Conservation (phyloP, 1,140 invertebrate species). For the Xylocopa sonorina region DNA sequence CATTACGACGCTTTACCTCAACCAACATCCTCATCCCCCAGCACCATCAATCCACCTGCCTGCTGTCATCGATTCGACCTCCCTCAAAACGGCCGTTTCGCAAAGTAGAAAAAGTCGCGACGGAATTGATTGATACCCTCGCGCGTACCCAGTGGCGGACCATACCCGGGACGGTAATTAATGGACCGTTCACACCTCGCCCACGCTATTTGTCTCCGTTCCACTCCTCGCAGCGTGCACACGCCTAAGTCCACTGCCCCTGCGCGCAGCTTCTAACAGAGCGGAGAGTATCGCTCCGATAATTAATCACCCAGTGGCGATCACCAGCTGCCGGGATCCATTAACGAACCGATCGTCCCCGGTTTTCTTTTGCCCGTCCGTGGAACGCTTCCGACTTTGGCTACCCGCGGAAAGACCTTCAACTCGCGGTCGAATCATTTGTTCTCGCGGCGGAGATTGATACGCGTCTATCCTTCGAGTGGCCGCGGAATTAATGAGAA, state of each 20-base stretch:
- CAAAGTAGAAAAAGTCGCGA: conserved; percentile 1
- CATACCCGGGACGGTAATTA: conserved; percentile 61
- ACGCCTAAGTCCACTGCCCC: neutral
- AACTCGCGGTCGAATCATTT: conserved; percentile 18
- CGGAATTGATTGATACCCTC: conserved; percentile 44
- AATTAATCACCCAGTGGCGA: conserved; percentile 68
- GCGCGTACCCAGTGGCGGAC: conserved; percentile 19
- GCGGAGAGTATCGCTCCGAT: conserved; percentile 47
- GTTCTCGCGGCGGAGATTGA: conserved; percentile 4
- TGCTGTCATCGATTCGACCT: neutral
- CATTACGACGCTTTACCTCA: neutral
- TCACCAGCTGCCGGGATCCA: conserved; percentile 52
- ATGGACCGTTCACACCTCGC: conserved; percentile 70
- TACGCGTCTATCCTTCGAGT: neutral
- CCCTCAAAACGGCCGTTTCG: conserved; percentile 15
- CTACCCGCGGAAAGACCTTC: neutral
- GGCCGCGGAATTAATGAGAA: conserved; percentile 21
- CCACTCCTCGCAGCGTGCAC: conserved; percentile 20
- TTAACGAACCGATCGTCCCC: conserved; percentile 61
- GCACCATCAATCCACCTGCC: conserved; percentile 8
- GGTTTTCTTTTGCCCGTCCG: conserved; percentile 34
- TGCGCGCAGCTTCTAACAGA: neutral
- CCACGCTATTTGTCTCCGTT: conserved; percentile 60
- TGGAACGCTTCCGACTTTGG: conserved; percentile 21
- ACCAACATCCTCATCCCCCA: neutral